Evolutionary conservation across 2,113 vertebrate genomes (phyloP).

Genomic region (Hippolais icterina): DNA sequence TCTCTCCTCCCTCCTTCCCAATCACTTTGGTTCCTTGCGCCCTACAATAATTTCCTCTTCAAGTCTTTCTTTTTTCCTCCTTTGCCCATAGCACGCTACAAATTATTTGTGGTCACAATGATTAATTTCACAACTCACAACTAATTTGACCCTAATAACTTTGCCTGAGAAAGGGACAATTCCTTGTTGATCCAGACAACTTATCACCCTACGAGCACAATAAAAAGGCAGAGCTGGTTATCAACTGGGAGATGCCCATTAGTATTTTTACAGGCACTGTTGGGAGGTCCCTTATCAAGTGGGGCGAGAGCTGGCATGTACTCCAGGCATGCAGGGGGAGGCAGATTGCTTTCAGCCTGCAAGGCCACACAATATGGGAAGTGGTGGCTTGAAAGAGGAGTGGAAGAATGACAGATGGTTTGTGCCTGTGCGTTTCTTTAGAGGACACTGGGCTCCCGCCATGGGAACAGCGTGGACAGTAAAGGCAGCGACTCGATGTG

Average conservation of each 20-base stretch:
- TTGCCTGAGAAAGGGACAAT: neutral
- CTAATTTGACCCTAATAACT: slow-evolving; percentile 21
- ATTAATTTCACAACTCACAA: neutral
- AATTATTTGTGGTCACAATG: neutral
- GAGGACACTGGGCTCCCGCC: slow-evolving; percentile 43
- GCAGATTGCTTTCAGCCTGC: slow-evolving; percentile 14
- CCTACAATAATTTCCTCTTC: neutral
- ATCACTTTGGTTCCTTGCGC: neutral
- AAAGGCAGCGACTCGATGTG: slow-evolving; percentile 55
- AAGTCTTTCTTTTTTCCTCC: neutral
- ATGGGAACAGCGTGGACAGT: slow-evolving; percentile 66
- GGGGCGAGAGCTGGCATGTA: slow-evolving; percentile 7
- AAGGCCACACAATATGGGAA: slow-evolving; percentile 69
- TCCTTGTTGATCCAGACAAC: slow-evolving; percentile 29
- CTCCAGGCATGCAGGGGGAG: slow-evolving; percentile 31
- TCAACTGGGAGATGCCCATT: slow-evolving; percentile 44
- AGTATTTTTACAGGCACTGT: slow-evolving; percentile 53
- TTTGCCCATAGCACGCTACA: neutral
- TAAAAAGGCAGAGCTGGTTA: slow-evolving; percentile 43
- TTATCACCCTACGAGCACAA: slow-evolving; percentile 24
- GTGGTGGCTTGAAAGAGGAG: slow-evolving; percentile 63
- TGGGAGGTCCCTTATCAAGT: slow-evolving; percentile 39
- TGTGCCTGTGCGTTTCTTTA: slow-evolving; percentile 56
- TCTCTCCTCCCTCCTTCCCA: neutral
- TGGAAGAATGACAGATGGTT: slow-evolving; percentile 64